Conservation (phyloP, 2,888 invertebrate species). For the Melieria picta region DNA sequence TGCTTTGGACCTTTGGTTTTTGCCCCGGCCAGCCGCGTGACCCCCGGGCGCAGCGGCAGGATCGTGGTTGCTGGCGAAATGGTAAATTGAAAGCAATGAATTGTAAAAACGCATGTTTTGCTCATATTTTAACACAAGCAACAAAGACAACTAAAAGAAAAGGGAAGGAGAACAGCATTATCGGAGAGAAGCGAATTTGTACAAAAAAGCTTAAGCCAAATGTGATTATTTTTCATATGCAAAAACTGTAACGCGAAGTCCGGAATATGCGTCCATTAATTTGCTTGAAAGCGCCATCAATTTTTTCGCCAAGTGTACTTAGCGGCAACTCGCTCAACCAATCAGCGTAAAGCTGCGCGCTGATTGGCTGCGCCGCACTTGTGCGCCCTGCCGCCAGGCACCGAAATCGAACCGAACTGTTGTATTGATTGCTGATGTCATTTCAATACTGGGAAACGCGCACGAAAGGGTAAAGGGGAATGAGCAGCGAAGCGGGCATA, state of each 20-base stretch:
- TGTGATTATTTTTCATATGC: too few relatives aligned
- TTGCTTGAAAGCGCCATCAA: conserved; percentile 17
- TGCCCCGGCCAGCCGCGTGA: conserved; percentile 33
- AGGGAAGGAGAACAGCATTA: neutral
- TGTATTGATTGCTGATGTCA: conserved; percentile 61
- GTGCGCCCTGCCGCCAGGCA: conserved; percentile 38
- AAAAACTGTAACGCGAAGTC: too few relatives aligned
- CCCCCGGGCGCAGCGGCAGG: too few relatives aligned
- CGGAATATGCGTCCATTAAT: conserved; percentile 18
- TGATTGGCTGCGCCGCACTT: conserved; percentile 51
- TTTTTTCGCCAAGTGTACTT: conserved; percentile 41
- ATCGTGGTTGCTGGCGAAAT: conserved; percentile 14
- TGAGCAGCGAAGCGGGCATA: conserved; percentile 4
- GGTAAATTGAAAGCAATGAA: conserved; percentile 58
- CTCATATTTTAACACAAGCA: neutral
- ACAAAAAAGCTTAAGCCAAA: too few relatives aligned
- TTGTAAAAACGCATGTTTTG: conserved; percentile 48
- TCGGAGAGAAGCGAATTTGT: neutral
- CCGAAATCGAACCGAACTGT: conserved; percentile 60
- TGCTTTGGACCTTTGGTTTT: conserved; percentile 55
- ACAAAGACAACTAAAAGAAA: neutral
- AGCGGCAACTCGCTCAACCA: conserved; percentile 47
- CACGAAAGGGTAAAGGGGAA: conserved; percentile 19
- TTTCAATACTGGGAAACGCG: conserved; percentile 52
- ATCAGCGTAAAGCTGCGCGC: conserved; percentile 55